phyloP scores from a whole-genome alignment of 2,113 vertebrate genomes.

The Setophaga coronata region DNA sequence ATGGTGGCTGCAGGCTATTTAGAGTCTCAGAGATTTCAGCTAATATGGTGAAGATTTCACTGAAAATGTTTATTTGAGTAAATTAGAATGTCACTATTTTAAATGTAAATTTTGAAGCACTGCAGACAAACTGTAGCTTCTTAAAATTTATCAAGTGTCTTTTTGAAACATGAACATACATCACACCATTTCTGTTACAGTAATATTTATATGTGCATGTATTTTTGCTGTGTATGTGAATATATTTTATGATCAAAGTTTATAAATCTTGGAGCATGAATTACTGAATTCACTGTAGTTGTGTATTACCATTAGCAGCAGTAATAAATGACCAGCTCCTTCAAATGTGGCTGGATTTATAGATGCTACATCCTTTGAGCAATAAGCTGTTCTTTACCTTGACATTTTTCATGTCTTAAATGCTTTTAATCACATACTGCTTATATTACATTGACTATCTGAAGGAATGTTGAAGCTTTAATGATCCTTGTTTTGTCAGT shows the following conservation, averaged over 20 bases:
- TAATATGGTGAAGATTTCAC: not conserved
- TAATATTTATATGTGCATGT: not conserved
- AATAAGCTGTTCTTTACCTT: conserved; percentile 6
- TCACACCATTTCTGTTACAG: not conserved
- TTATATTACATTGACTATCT: conserved; percentile 40
- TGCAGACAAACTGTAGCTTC: not conserved
- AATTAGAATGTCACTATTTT: not conserved
- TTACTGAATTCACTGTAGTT: not conserved
- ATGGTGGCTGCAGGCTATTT: not conserved
- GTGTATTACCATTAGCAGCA: not conserved
- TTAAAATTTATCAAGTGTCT: not conserved
- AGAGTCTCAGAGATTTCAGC: not conserved
- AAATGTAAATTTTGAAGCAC: not conserved
- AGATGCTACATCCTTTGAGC: not conserved
- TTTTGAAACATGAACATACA: not conserved
- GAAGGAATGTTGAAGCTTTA: conserved; percentile 37
- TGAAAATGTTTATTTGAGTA: not conserved
- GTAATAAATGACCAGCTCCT: not conserved
- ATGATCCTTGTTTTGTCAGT: conserved; percentile 31
- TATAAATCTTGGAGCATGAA: not conserved
- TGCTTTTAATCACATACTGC: not conserved
- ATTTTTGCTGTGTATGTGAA: not conserved
- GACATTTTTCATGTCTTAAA: conserved; percentile 12
- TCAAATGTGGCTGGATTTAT: not conserved
- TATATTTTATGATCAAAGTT: not conserved